These are phyloP conservation scores for Chloroceryle inda DNA, from an alignment of 2,797 vertebrate genomes.

Conservation along the genomic window DNA sequence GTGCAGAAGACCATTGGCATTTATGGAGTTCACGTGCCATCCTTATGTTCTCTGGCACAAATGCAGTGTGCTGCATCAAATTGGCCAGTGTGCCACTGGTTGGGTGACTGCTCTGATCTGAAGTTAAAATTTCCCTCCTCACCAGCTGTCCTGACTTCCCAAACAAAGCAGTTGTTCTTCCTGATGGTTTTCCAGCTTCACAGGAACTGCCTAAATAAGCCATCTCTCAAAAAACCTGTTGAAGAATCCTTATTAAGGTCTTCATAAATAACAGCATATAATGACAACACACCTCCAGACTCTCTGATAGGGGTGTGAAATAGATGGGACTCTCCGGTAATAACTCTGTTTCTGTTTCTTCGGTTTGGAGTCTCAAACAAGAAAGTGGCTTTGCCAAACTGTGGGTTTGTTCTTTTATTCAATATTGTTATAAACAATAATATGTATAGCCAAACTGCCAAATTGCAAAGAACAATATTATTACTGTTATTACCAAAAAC, in stretches of 20 bases:
- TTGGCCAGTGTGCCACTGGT: background rate
- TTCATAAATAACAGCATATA: rapidly evolving
- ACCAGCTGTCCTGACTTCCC: background rate
- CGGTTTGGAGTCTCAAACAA: background rate
- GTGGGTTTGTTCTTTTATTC: background rate
- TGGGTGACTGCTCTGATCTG: background rate
- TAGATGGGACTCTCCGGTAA: background rate
- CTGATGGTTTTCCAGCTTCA: background rate
- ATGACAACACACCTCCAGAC: background rate
- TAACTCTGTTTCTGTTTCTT: background rate
- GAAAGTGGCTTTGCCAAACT: background rate
- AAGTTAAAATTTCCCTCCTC: background rate
- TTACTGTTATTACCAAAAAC: background rate
- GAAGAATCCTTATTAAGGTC: background rate
- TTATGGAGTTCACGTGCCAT: background rate
- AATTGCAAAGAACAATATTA: background rate
- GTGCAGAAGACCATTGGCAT: background rate
- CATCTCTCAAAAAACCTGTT: background rate
- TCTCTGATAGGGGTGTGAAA: background rate
- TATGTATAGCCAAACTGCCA: background rate
- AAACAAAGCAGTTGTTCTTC: background rate
- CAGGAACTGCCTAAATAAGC: background rate
- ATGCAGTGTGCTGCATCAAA: rapidly evolving
- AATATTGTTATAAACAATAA: background rate
- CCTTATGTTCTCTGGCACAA: background rate